Evolutionary conservation across 1,140 invertebrate species (phyloP), one percentile per base, ranked within the genome.

Genomic region (Spodoptera frugiperda): DNA sequence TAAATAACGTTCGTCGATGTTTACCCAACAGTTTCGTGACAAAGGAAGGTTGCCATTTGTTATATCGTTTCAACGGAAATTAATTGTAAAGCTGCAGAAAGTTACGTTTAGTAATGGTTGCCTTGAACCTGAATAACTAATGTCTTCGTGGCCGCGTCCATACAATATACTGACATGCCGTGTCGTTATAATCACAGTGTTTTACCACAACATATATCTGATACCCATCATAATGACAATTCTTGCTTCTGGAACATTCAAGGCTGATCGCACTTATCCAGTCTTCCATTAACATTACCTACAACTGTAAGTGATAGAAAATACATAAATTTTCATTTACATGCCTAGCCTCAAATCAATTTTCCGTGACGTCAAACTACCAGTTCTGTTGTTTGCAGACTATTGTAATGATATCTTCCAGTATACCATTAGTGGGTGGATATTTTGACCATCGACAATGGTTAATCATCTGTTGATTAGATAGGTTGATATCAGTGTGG

Each of bases 171-270:
- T 25, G 49, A 54, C 49, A 51, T 70, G 55, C 19, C 71, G 80
- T 75, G 54, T 84, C 81, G 72, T 81, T 85, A 79, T 85, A 82
- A 88, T 84, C 61, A 86, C 78, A 82, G 77, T 65, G 80, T 77
- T 81, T 86, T 57, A 78, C 46, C 71, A 61, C 39, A 61, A 67
- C 33, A 51, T 51, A 63, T 46, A 17, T 63, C 51, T 15, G 71
- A 74, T 74, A 51, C 21, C 21, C 14, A 67, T 67, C 73, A 57
- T 72, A 78, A 80, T 80, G 76, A 78, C 14, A 39, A 54, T 75
- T 79, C 76, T 83, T 51, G 46, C 72, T 15, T 63, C 15, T 57
- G 25, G 55, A 71, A 25, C n/a, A 71, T 49, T 74, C 77, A 70
- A 73, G 68, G 70, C 48, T 19, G 44, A n/a, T 49, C 33, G 39